Evolutionary conservation across 2,113 vertebrate genomes (phyloP).

Genomic region (Arvicanthis niloticus): DNA sequence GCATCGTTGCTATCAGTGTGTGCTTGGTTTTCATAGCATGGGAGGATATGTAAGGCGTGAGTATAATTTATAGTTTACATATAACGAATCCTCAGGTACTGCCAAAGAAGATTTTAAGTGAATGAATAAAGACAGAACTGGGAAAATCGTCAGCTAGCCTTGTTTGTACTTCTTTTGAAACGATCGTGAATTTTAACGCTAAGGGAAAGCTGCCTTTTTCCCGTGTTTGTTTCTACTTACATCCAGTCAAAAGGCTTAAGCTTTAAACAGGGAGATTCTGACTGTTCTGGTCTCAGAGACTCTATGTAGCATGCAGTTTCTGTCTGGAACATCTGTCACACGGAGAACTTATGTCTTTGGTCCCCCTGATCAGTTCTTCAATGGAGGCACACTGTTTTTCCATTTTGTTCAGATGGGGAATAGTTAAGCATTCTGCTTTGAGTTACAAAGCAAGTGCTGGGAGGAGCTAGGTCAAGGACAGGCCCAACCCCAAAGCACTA

Average conservation of each 20-base stretch:
- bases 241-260: neutral
- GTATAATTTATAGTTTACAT: slow-evolving; percentile 24
- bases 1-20: neutral
- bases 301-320: neutral
- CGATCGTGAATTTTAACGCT: neutral
- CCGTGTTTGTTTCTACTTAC: neutral
- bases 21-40: neutral
- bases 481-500: neutral
- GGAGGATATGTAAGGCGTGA: neutral
- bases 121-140: neutral
- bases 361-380: neutral
- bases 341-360: neutral
- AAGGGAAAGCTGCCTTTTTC: neutral
- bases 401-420: neutral
- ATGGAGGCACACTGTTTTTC: neutral
- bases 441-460: neutral
- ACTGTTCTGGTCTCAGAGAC: neutral
- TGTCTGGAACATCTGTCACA: neutral
- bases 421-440: neutral
- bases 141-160: neutral
- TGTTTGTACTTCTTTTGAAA: slow-evolving; percentile 19
- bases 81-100: neutral
- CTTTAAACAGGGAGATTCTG: neutral
- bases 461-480: neutral
- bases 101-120: slow-evolving; percentile 35